Percentiles rank a stretch among this genome's conserved stretches.
These are phyloP conservation scores for Hiodon alosoides DNA, from an alignment of 2,113 vertebrate genomes.

Conservation along the genomic window DNA sequence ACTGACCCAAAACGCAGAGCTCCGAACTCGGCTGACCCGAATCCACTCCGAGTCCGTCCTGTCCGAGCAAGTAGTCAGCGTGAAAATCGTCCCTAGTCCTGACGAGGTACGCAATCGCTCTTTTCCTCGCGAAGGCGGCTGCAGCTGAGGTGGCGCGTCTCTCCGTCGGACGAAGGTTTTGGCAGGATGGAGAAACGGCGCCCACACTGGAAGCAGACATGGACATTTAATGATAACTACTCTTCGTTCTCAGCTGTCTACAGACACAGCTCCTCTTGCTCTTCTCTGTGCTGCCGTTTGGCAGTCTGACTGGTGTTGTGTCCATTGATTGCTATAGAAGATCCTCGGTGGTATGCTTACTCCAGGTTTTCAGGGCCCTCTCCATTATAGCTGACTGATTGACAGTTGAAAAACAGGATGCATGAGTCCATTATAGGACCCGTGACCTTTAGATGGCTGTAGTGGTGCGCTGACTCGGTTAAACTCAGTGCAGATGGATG, in stretches of 20 bases:
- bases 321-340: constrained; percentile 9
- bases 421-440: constrained; percentile 2
- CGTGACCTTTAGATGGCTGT: constrained; percentile 3
- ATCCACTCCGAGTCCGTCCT: constrained; percentile 96
- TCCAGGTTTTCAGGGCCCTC: constrained; percentile 39
- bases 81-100: constrained; percentile 96
- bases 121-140: constrained; percentile 9
- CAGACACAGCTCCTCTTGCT: neutral
- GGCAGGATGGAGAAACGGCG: no score
- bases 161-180: no score
- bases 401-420: constrained; percentile 13
- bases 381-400: constrained; percentile 29
- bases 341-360: constrained; percentile 27
- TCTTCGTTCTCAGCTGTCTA: neutral
- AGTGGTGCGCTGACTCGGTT: constrained; percentile 16
- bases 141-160: neutral
- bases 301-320: constrained; percentile 15
- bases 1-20: constrained; percentile 91
- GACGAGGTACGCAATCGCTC: constrained; percentile 77
- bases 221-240: no score
- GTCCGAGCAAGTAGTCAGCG: constrained; percentile 94
- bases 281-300: neutral
- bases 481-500: constrained; percentile 42
- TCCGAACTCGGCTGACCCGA: constrained; percentile 90
- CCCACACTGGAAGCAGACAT: no score